Percentiles rank a stretch among this genome's conserved stretches.
Conservation (phyloP, 1,140 invertebrate genomes). For the Heliothis subflexa region DNA sequence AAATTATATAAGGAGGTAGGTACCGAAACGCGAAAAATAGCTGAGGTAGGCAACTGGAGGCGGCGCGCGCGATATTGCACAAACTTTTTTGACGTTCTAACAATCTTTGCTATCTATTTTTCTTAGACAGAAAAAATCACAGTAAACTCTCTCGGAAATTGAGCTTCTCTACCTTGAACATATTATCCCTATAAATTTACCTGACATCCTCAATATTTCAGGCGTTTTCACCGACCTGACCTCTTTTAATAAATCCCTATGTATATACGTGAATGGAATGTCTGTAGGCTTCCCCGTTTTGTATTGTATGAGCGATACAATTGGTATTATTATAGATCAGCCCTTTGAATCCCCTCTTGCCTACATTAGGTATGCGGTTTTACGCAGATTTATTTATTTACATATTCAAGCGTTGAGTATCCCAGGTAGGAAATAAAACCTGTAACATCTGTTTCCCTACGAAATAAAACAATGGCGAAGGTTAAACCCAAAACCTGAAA, state of each 20-base stretch:
- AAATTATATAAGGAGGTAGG: neutral
- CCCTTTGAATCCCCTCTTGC: constrained; percentile 23
- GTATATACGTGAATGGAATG: constrained; percentile 63
- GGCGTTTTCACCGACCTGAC: constrained; percentile 79
- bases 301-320: constrained; percentile 48
- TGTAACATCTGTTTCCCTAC: constrained; percentile 28
- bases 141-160: constrained; percentile 72
- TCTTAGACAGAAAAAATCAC: constrained; percentile 70
- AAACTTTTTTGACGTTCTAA: constrained; percentile 48
- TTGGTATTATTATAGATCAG: constrained; percentile 40
- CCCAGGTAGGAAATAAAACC: constrained; percentile 35
- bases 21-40: constrained; percentile 7
- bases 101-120: constrained; percentile 57
- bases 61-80: constrained; percentile 25
- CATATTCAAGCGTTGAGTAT: constrained; percentile 13
- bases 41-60: constrained; percentile 16
- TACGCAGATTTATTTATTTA: constrained; percentile 34
- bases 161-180: constrained; percentile 74
- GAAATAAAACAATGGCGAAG: constrained; percentile 30
- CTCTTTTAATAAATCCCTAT: constrained; percentile 81
- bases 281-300: constrained; percentile 46
- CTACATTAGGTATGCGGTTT: constrained; percentile 28
- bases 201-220: constrained; percentile 83
- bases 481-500: constrained; percentile 29
- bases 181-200: constrained; percentile 85